Percentiles rank a stretch among this genome's conserved stretches.
Evolutionary conservation across 2,113 vertebrate genomes (phyloP).

Genomic region (Podocnemis expansa): DNA sequence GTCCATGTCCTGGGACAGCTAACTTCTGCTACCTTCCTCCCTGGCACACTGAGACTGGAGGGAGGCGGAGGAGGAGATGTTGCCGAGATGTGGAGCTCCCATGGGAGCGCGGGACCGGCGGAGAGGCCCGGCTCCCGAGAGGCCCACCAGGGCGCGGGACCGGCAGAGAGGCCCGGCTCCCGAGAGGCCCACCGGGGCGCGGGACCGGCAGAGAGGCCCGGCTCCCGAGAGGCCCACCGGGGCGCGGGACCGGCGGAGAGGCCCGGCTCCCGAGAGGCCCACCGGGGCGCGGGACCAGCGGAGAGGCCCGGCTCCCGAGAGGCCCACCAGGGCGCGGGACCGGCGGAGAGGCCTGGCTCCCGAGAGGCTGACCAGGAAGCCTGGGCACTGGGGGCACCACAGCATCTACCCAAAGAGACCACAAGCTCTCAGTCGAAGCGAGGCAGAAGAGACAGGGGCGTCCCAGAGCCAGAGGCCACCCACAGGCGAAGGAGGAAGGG

Average conservation of each 20-base stretch:
- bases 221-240: background rate
- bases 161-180: background rate
- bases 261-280: background rate
- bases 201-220: background rate
- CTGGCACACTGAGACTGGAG: background rate
- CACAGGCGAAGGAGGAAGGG: background rate
- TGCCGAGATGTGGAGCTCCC: background rate
- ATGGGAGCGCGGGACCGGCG: background rate
- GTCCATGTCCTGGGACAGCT: background rate
- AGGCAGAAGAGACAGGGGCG: background rate
- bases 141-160: background rate
- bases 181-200: background rate
- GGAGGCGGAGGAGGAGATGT: background rate
- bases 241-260: background rate
- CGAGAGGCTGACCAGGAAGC: background rate
- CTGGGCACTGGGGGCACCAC: background rate
- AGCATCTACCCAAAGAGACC: background rate
- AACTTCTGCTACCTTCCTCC: background rate
- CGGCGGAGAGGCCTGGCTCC: background rate
- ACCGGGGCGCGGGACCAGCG: background rate
- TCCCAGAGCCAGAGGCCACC: background rate
- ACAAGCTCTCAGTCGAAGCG: background rate
- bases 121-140: background rate
- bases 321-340: background rate
- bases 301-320: background rate